Evolutionary conservation across 2,888 invertebrate species (phyloP).

Genomic region (Atrina japonica): DNA sequence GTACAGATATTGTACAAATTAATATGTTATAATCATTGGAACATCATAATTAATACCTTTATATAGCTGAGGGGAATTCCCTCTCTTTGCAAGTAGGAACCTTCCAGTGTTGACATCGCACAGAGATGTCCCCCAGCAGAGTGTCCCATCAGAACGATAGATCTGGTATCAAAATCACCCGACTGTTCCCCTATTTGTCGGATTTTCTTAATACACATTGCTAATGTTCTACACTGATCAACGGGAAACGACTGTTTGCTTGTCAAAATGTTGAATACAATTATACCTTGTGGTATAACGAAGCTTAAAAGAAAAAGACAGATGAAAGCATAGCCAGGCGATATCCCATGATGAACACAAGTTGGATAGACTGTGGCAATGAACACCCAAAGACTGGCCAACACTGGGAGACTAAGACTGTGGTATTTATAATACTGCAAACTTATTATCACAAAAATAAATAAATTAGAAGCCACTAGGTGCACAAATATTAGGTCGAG

Average conservation of each 20-base stretch:
- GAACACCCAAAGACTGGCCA: too few species aligned
- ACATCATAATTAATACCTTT: too few species aligned
- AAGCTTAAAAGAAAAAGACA: slow-evolving; percentile 29
- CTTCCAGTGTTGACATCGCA: slow-evolving; percentile 48
- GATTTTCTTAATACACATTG: slow-evolving; percentile 51
- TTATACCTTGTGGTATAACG: slow-evolving; percentile 44
- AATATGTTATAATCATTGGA: too few species aligned
- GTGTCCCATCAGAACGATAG: slow-evolving; percentile 67
- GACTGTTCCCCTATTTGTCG: slow-evolving; percentile 39
- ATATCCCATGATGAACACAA: too few species aligned
- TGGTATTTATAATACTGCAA: slow-evolving; percentile 5
- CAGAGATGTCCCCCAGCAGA: slow-evolving; percentile 69
- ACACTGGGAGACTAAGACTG: not conserved
- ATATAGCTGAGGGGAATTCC: slow-evolving; percentile 43
- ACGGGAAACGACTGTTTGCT: slow-evolving; percentile 30
- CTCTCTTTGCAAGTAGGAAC: slow-evolving; percentile 28
- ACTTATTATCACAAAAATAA: slow-evolving; percentile 9
- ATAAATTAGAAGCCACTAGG: not conserved
- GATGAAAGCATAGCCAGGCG: not conserved
- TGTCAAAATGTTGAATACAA: slow-evolving; percentile 43
- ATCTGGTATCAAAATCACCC: slow-evolving; percentile 30
- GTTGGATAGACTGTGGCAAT: too few species aligned
- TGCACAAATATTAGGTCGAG: not conserved
- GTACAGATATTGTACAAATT: too few species aligned
- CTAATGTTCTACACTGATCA: slow-evolving; percentile 54